Percentiles rank a stretch among this genome's conserved stretches.
These are phyloP conservation scores for Serripes groenlandicus DNA, from an alignment of 2,888 invertebrate species.

Conservation along the genomic window DNA sequence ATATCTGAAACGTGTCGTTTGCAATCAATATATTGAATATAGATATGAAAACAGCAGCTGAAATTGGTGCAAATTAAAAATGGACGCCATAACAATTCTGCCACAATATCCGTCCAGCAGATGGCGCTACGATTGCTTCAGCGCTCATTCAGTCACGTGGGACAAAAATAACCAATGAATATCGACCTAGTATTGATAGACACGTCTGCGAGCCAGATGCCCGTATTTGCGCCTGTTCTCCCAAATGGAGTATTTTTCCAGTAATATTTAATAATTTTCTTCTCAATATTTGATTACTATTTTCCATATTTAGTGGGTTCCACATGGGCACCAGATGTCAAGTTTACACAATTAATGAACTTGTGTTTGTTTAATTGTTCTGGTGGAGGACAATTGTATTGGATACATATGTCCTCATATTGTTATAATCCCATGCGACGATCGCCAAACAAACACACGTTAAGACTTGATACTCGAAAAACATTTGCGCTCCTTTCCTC, in stretches of 20 bases:
- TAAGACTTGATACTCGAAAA: constrained; percentile 5
- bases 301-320: constrained; percentile 46
- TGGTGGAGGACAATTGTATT: constrained; percentile 36
- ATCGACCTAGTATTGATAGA: constrained; percentile 16
- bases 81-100: constrained; percentile 11
- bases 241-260: constrained; percentile 52
- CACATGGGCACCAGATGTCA: constrained; percentile 67
- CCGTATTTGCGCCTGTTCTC: constrained; percentile 58
- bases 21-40: constrained; percentile 21
- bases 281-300: constrained; percentile 68
- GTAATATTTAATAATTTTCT: constrained; percentile 51
- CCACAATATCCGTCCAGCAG: constrained; percentile 34
- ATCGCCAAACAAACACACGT: constrained; percentile 5
- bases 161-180: constrained; percentile 23
- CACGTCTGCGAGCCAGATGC: constrained; percentile 56
- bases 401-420: constrained; percentile 46
- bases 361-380: constrained; percentile 46
- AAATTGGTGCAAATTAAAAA: background rate
- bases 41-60: constrained; percentile 19
- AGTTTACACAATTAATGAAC: constrained; percentile 67
- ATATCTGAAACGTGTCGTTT: too few species aligned
- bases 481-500: too few species aligned
- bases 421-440: constrained; percentile 20
- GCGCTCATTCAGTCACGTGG: constrained; percentile 16
- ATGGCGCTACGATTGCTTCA: constrained; percentile 32